phyloP scores from a whole-genome alignment of 2,797 vertebrate species.

The Acanthornis magna region DNA sequence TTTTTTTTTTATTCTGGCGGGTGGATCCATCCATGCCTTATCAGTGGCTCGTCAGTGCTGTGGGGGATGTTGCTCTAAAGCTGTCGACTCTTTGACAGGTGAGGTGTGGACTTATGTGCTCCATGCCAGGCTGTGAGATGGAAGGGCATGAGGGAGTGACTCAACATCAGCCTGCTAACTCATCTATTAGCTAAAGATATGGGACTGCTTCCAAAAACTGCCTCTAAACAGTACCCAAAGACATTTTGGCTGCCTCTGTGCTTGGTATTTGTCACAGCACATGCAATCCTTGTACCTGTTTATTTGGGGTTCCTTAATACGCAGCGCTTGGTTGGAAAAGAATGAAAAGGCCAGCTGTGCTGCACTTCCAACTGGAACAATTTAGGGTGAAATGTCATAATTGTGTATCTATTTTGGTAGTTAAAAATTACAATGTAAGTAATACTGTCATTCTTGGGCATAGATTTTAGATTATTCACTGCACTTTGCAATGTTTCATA shows the following conservation, averaged over 20 bases:
- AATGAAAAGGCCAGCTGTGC: not conserved
- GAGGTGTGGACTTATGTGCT: not conserved
- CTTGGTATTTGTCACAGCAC: not conserved
- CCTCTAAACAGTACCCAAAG: not conserved
- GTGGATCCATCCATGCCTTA: not conserved
- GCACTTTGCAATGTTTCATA: not conserved
- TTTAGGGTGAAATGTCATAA: not conserved
- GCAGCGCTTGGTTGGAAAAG: fast-evolving
- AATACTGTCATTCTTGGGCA: not conserved
- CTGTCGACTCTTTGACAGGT: not conserved
- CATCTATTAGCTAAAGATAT: not conserved
- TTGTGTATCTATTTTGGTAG: not conserved
- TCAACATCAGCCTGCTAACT: not conserved
- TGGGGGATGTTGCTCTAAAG: fast-evolving
- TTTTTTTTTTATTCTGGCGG: not conserved
- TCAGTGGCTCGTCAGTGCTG: fast-evolving
- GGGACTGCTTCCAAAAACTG: not conserved
- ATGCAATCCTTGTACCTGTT: not conserved
- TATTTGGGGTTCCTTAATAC: not conserved
- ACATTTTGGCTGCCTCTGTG: not conserved
- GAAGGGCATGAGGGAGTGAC: not conserved
- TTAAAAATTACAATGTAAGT: not conserved
- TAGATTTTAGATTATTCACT: not conserved
- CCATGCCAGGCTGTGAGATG: not conserved
- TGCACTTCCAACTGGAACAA: not conserved